Evolutionary conservation across 2,113 vertebrate species (phyloP), one percentile per base, ranked within the genome.

Genomic region (Pteropus alecto): DNA sequence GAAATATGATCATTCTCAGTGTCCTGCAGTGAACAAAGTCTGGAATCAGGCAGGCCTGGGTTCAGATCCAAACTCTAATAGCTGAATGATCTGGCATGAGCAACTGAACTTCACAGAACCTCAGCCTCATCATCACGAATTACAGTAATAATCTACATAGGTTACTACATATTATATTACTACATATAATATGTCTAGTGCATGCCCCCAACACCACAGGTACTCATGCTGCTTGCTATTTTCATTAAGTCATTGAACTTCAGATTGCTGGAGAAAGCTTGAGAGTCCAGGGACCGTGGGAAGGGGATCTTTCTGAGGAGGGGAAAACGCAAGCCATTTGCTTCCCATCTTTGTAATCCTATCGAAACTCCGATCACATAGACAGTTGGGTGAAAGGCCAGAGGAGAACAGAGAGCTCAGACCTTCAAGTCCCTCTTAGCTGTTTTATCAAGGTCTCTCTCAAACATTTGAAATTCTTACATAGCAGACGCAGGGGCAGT

Each of bases 391-490:
- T 77, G 67, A n/a, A 88, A 79, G 54, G 38, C 19, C 38, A 67
- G 65, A 90, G 2, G 26, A 61, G 30, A 84, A 46, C 18, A 65
- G 43, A 78, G 73, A 83, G 18, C 33, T 85, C 54, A 92, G 61
- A 81, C 12, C 60, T 77, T 11, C 2, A 2, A 19, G 28, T 48
- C 10, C 38, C 28, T 85, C 38, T 67, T 63, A 35, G 74, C 43
- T 86, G 43, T 65, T 58, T 67, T 65, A 67, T 63, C 35, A 63
- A 54, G 33, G 93, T 91, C 54, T 63, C 56, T 87, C 71, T 43
- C 56, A 77, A 83, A 41, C 61, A 71, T 68, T 41, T 94, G 21
- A 68, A 41, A 16, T 70, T 58, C 26, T 63, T 16, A 35, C 77
- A 21, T 0, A 77, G 41, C 18, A 18, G 13, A 38, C 54, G 67